phyloP scores from a whole-genome alignment of 2,888 invertebrate genomes.

The Orthosia incerta region DNA sequence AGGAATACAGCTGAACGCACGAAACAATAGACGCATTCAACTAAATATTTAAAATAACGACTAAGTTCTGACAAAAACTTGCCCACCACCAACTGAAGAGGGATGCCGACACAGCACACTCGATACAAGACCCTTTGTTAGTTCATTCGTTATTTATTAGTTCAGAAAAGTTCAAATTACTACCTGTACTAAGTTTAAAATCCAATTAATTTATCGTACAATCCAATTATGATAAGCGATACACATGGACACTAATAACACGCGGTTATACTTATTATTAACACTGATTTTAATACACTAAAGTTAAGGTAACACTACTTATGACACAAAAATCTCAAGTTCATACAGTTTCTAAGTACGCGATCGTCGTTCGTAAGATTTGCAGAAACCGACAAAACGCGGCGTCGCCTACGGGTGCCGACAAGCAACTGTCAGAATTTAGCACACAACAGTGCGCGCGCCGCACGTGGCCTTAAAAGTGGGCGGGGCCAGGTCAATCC shows the following conservation, averaged over 20 bases:
- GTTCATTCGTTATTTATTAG: constrained; percentile 56
- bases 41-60: constrained; percentile 80
- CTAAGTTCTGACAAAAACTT: constrained; percentile 79
- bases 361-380: constrained; percentile 72
- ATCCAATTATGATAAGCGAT: constrained; percentile 68
- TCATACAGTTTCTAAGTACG: constrained; percentile 71
- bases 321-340: constrained; percentile 47
- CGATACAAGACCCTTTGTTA: constrained; percentile 67
- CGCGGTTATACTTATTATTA: constrained; percentile 38
- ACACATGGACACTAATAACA: constrained; percentile 67
- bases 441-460: constrained; percentile 84
- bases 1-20: constrained; percentile 72
- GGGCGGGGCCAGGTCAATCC: constrained; percentile 79
- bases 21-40: constrained; percentile 83
- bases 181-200: constrained; percentile 66
- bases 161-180: constrained; percentile 69
- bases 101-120: constrained; percentile 71
- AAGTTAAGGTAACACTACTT: constrained; percentile 31
- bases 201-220: constrained; percentile 68
- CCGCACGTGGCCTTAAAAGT: constrained; percentile 86
- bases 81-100: constrained; percentile 78
- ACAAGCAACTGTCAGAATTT: constrained; percentile 82
- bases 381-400: constrained; percentile 49
- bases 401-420: constrained; percentile 69
- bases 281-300: constrained; percentile 37